These are phyloP conservation scores for Megaceryle torquata DNA, from an alignment of 2,113 vertebrate genomes.

Conservation along the genomic window DNA sequence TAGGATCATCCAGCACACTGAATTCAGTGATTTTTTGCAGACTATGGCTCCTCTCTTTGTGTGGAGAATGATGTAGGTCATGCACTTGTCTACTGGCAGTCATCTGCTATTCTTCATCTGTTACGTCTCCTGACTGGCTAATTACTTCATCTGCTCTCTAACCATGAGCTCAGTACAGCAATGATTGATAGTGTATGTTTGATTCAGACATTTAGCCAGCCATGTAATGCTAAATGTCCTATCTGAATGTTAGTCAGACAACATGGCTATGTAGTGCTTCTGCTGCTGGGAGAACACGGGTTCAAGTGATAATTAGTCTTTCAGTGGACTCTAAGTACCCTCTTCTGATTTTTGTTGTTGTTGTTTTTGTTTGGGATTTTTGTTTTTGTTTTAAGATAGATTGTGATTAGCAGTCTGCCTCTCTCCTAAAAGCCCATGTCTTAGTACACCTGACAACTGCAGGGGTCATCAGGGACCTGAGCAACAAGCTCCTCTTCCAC, in stretches of 20 bases:
- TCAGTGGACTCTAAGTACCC: background rate
- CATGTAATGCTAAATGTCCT: background rate
- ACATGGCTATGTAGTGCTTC: background rate
- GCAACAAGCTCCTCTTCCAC: background rate
- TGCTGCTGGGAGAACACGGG: background rate
- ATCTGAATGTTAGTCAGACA: background rate
- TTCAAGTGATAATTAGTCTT: background rate
- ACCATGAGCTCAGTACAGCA: background rate
- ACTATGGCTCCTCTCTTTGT: background rate
- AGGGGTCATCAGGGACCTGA: background rate
- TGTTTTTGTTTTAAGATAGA: background rate
- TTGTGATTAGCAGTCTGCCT: background rate
- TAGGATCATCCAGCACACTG: background rate
- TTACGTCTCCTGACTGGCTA: background rate
- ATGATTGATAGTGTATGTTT: background rate
- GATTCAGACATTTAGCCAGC: background rate
- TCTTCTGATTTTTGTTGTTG: background rate
- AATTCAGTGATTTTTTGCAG: background rate
- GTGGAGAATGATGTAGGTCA: background rate
- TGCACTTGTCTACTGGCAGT: background rate
- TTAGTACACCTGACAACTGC: background rate
- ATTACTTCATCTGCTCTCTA: conserved; percentile 4
- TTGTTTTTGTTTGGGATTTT: no score
- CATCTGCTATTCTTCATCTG: background rate
- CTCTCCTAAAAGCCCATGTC: background rate